phyloP scores from a whole-genome alignment of 2,888 invertebrate species.

The Pyrrhosoma nymphula region DNA sequence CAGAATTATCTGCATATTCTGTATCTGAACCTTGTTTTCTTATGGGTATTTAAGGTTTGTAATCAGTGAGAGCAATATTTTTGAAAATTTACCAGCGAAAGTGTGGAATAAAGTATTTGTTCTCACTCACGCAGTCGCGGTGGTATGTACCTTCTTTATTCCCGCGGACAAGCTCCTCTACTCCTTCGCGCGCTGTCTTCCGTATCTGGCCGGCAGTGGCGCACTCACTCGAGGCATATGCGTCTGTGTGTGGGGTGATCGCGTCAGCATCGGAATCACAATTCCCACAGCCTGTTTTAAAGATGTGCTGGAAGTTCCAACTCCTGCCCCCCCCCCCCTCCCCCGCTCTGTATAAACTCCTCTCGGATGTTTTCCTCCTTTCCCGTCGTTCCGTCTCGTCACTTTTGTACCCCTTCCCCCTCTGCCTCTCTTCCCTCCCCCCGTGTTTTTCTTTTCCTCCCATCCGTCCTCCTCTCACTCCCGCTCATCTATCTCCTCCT shows the following conservation, averaged over 20 bases:
- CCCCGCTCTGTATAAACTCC: background rate
- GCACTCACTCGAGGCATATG: background rate
- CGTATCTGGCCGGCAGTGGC: background rate
- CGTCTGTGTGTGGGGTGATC: constrained; percentile 15
- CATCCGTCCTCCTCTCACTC: no score
- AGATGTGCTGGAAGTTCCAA: background rate
- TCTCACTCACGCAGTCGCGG: no score
- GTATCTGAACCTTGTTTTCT: no score
- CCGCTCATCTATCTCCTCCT: no score
- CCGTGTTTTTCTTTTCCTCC: background rate
- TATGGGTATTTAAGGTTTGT: no score
- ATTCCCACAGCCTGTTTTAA: constrained; percentile 59
- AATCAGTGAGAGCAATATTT: no score
- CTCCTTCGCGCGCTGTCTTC: background rate
- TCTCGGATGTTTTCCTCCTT: background rate
- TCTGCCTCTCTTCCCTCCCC: background rate
- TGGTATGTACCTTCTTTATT: background rate
- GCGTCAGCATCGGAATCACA: constrained; percentile 58
- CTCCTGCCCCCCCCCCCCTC: background rate
- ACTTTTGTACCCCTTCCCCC: background rate
- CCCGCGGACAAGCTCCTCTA: background rate
- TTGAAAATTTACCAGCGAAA: no score
- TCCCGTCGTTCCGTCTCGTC: background rate
- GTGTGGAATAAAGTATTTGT: no score
- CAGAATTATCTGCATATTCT: no score